Evolutionary conservation across 2,888 invertebrate species (phyloP), one percentile per base, ranked within the genome.

Genomic region (Archaeoteleia sp.): DNA sequence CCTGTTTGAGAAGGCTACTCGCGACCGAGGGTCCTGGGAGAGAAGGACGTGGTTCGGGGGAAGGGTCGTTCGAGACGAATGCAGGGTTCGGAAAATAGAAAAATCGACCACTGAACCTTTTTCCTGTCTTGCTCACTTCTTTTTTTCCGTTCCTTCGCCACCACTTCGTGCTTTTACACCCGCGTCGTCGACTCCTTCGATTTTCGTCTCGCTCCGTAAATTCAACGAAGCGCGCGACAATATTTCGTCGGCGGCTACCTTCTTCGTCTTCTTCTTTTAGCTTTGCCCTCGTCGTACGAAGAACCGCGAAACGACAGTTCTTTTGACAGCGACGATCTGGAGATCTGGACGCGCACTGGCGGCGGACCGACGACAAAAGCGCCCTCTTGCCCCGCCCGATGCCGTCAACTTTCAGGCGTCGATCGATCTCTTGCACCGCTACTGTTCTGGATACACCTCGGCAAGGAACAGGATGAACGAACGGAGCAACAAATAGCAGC

Each of bases 371-470:
- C 87, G 87, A 88, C 87, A 86, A 87, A 86, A 87, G 88, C 88
- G 88, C 87, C 88, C 87, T 88, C 86, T 88, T 88, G 88, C 89
- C 89, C 89, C 88, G 87, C 87, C 83, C 78, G 78, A 77, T 75
- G 77, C 75, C 78, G 77, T 69, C 70, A 63, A 72, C 67, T 49
- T 69, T 54, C 62, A 68, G 65, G 67, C 69, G 53, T 66, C 67
- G 72, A 74, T 72, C 74, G 72, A 74, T 71, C 42, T 49, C 57
- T 43, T 45, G 55, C 39, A 53, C 53, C 61, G 45, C 60, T 42
- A 32, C 51, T 51, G 60, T 43, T 60, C 60, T 37, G 55, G 55
- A 57, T 57, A 57, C 51, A 54, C 62, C 54, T 48, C 48, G 54
- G 35, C 53, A 54, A 62, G 63, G 63, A 63, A 63, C 63, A 63